Conservation (phyloP, 35 echinoderm and acorn worm species). For the Lytechinus variegatus region DNA sequence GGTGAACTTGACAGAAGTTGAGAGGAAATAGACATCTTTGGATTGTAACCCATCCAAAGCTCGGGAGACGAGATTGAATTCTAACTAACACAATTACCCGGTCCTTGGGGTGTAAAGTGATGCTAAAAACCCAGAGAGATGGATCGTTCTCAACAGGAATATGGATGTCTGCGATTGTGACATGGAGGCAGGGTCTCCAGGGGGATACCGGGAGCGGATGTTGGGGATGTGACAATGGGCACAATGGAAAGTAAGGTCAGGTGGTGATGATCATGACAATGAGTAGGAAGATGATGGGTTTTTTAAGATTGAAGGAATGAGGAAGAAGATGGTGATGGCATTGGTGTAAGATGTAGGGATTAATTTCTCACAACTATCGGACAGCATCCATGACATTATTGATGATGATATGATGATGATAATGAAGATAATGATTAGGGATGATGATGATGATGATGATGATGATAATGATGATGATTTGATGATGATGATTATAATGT, state of each 20-base stretch:
- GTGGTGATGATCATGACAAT: neutral
- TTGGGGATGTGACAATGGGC: neutral
- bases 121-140: constrained; percentile 9
- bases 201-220: neutral
- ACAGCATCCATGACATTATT: too few relatives aligned
- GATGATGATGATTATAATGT: too few relatives aligned
- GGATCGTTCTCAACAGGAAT: neutral
- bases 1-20: neutral
- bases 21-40: neutral
- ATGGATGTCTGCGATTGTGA: neutral
- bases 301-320: neutral
- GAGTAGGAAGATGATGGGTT: neutral
- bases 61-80: neutral
- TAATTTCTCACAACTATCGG: too few relatives aligned
- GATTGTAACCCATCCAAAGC: neutral
- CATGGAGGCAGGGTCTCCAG: neutral
- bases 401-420: too few relatives aligned
- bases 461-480: too few relatives aligned
- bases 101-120: neutral
- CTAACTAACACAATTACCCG: neutral
- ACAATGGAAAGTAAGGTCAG: neutral
- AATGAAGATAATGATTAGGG: too few relatives aligned
- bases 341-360: neutral
- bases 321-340: neutral
- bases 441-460: too few relatives aligned